Percentiles rank a stretch among this genome's conserved stretches.
Conservation (phyloP, 1,140 invertebrate species). For the Hermetia illucens region DNA sequence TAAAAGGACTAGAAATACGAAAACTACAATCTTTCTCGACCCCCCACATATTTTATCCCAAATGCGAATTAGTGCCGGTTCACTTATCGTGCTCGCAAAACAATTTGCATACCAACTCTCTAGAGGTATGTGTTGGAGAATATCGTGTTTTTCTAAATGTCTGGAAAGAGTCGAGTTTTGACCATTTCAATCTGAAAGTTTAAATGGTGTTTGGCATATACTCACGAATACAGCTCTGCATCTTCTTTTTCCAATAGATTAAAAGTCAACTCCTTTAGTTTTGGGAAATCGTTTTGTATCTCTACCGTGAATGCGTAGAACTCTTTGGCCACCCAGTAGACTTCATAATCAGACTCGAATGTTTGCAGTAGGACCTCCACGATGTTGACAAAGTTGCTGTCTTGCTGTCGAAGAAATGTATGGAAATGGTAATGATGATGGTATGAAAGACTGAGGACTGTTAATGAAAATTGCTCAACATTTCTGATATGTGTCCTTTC, state of each 20-base stretch:
- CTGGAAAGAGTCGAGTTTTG: slow-evolving; percentile 31
- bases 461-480: no score
- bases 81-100: slow-evolving; percentile 64
- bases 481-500: no score
- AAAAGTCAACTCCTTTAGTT: slow-evolving; percentile 47
- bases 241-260: slow-evolving; percentile 58
- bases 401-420: slow-evolving; percentile 27
- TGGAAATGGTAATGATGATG: slow-evolving; percentile 5
- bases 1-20: slow-evolving; percentile 57
- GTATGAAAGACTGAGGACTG: slow-evolving; percentile 4
- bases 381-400: slow-evolving; percentile 45
- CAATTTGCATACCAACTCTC: slow-evolving; percentile 64
- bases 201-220: slow-evolving; percentile 3
- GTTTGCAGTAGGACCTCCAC: slow-evolving; percentile 52
- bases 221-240: slow-evolving; percentile 42
- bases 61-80: slow-evolving; percentile 61
- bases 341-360: slow-evolving; percentile 54
- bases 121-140: slow-evolving; percentile 43
- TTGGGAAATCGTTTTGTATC: slow-evolving; percentile 45
- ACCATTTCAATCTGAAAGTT: no score
- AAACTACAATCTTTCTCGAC: slow-evolving; percentile 65
- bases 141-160: slow-evolving; percentile 39
- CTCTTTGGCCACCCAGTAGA: slow-evolving; percentile 62
- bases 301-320: slow-evolving; percentile 52
- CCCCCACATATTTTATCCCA: slow-evolving; percentile 81